Evolutionary conservation across 2,888 invertebrate species (phyloP).

Genomic region (Apamea sordens): DNA sequence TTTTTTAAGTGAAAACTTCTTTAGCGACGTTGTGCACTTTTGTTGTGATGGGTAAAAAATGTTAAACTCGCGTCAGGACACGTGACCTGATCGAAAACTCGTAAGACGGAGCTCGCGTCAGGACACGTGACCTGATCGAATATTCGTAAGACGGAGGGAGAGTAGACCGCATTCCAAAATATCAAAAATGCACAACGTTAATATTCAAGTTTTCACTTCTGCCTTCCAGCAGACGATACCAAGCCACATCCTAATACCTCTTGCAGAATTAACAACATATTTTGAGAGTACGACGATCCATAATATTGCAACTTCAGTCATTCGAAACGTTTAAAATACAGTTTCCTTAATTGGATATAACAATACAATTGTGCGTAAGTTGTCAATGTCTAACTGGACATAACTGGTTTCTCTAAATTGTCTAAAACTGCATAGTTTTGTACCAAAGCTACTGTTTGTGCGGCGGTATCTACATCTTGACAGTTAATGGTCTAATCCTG

Average conservation of each 20-base stretch:
- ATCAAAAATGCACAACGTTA: no score
- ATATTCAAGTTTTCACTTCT: no score
- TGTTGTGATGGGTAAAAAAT: no score
- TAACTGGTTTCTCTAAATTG: conserved; percentile 45
- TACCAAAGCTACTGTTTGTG: conserved; percentile 39
- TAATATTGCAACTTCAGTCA: conserved; percentile 21
- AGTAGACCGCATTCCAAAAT: no score
- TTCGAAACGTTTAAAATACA: conserved; percentile 27
- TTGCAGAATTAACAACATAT: neutral
- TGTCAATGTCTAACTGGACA: conserved; percentile 48
- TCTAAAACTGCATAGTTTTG: conserved; percentile 48
- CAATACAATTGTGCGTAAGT: conserved; percentile 44
- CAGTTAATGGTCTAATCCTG: conserved; percentile 71
- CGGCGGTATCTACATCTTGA: conserved; percentile 65
- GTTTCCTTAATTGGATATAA: conserved; percentile 49
- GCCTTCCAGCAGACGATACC: neutral
- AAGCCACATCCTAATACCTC: neutral
- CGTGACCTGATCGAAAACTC: no score
- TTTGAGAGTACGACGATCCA: neutral
- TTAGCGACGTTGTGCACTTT: no score
- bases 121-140: no score
- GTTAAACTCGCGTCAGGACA: no score
- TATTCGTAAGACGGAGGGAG: no score
- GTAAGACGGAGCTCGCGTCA: no score
- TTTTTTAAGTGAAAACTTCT: no score